Base-by-base conservation (phyloP, 92 coral and sea anemone genomes). In the Montipora capitata region DNA sequence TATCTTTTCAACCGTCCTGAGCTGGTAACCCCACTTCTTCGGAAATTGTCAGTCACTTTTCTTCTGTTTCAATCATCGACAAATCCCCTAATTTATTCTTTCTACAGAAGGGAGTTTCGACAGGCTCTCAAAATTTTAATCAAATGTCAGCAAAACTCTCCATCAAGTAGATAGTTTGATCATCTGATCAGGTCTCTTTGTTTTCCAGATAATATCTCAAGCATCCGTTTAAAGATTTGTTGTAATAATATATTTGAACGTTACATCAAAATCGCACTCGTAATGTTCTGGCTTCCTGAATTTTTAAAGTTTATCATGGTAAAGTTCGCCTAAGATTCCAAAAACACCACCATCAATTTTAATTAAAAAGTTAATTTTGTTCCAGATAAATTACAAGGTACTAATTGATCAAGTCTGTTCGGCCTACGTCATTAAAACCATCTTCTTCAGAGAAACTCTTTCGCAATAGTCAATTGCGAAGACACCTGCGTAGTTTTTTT, bases 51-150 rank as follows among this genome's bases (percentile, higher is more conserved):
- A 0, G 85, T 94, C 40, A 73, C 90, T 38, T 94, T 91, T 74
- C 78, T 94, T 5, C 68, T 94, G 10, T 72, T 94, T 61, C 96
- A 94, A 69, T 92, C 95, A 17, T 85, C 91, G 40, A 76, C 87
- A 8, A 94, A 94, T 42, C 93, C 96, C 1, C 65, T 94, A 4
- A 91, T 94, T 64, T 94, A 94, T 61, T 94, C 93, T 3, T 94
- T 94, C 79, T 94, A 94, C 48, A 65, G 96, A 52, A 76, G 76
- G 12, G 96, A 94, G 74, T 94, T 94, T 77, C 92, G 96, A 2
- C 89, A 77, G 17, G 94, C 93, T 2, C 87, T 92, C 14, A 69
- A 42, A 27, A 63, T 59, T 40, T 51, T 94, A 82, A 71, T 94
- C 43, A 64, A 84, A 14, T 81, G 87, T 78, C 57, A 67, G 66